Evolutionary conservation across 2,797 vertebrate species (phyloP).

Genomic region (Distichodus sexfasciatus): DNA sequence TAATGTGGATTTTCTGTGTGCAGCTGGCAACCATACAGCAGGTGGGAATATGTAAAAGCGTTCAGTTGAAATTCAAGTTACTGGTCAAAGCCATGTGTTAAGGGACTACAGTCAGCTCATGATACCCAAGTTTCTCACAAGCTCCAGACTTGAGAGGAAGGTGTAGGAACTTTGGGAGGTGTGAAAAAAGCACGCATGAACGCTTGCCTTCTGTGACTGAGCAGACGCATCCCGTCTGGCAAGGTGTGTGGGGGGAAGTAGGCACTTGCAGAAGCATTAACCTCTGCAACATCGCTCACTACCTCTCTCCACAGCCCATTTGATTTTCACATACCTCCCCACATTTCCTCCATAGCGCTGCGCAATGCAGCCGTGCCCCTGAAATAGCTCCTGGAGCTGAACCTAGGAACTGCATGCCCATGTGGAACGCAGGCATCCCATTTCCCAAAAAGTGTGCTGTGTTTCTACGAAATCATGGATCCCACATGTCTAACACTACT

Average conservation of each 20-base stretch:
- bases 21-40: too few species aligned
- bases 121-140: not conserved
- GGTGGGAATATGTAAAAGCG: not conserved
- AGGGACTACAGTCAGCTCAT: not conserved
- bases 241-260: not conserved
- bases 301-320: slow-evolving; percentile 33
- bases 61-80: not conserved
- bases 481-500: not conserved
- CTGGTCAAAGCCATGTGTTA: not conserved
- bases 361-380: not conserved
- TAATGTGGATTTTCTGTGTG: too few species aligned
- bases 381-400: slow-evolving; percentile 2
- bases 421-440: not conserved
- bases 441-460: not conserved
- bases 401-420: not conserved
- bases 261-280: slow-evolving; percentile 6
- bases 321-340: slow-evolving; percentile 26
- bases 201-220: not conserved
- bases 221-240: not conserved
- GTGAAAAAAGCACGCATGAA: slow-evolving; percentile 17
- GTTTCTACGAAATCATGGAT: not conserved
- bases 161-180: not conserved
- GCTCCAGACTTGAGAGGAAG: slow-evolving; percentile 9
- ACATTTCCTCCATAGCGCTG: not conserved
- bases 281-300: slow-evolving; percentile 16